A percentile compares a stretch with the other conserved stretches of the same genome.
Evolutionary conservation across 1,140 invertebrate genomes (phyloP).

Genomic region (Zaprionus taronus): DNA sequence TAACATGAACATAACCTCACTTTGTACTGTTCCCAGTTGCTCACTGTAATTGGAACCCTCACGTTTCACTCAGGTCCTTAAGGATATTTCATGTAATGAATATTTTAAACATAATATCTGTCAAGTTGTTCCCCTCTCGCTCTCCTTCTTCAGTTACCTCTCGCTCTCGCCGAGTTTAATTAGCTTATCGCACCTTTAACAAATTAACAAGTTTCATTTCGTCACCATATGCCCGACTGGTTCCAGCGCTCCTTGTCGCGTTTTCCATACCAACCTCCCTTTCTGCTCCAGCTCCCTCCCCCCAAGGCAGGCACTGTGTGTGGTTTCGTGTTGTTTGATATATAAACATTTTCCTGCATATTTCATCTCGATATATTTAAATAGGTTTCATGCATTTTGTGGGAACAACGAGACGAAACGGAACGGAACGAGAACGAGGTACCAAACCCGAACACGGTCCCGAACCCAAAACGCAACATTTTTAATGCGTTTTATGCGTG

Average conservation of each 20-base stretch:
- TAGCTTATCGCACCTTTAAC: constrained; percentile 46
- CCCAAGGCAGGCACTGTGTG: constrained; percentile 17
- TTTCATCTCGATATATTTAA: constrained; percentile 46
- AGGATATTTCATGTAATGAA: constrained; percentile 8
- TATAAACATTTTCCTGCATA: constrained; percentile 46
- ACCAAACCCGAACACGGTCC: constrained; percentile 14
- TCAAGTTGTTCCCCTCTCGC: not conserved
- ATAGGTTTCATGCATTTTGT: constrained; percentile 38
- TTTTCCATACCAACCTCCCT: not conserved
- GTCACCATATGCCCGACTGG: constrained; percentile 25
- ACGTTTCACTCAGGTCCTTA: constrained; percentile 4
- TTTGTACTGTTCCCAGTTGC: not conserved
- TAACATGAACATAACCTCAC: not conserved
- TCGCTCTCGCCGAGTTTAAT: constrained; percentile 2
- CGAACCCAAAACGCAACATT: constrained; percentile 35
- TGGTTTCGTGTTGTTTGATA: constrained; percentile 36
- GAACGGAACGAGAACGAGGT: not conserved
- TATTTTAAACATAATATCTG: constrained; percentile 11
- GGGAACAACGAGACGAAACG: constrained; percentile 7
- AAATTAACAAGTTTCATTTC: constrained; percentile 47
- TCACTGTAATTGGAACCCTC: not conserved
- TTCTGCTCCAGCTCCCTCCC: not conserved
- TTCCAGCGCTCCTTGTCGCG: constrained; percentile 5
- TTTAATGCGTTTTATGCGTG: constrained; percentile 83
- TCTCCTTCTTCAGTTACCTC: not conserved